Evolutionary conservation across 2,113 vertebrate species (phyloP).

Genomic region (Rattus norvegicus): GRCr8 NC_086039.1:141675501-141676000

Average conservation of each 20-base stretch:
- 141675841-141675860: background rate
- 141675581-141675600: background rate
- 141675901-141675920: background rate
- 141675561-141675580: slow-evolving; percentile 5
- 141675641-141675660: too few species aligned
- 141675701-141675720: background rate
- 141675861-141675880: background rate
- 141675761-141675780: background rate
- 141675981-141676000: background rate
- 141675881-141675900: background rate
- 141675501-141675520: background rate
- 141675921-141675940: background rate
- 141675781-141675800: background rate
- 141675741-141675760: background rate
- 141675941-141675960: background rate
- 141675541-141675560: background rate
- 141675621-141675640: background rate
- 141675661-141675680: too few species aligned
- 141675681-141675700: too few species aligned
- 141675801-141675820: background rate
- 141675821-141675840: background rate
- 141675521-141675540: background rate
- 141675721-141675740: background rate
- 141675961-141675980: slow-evolving; percentile 1
- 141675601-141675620: background rate